Base-by-base conservation (phyloP, 1,140 invertebrate genomes). In the Solenopsis fugax region DNA sequence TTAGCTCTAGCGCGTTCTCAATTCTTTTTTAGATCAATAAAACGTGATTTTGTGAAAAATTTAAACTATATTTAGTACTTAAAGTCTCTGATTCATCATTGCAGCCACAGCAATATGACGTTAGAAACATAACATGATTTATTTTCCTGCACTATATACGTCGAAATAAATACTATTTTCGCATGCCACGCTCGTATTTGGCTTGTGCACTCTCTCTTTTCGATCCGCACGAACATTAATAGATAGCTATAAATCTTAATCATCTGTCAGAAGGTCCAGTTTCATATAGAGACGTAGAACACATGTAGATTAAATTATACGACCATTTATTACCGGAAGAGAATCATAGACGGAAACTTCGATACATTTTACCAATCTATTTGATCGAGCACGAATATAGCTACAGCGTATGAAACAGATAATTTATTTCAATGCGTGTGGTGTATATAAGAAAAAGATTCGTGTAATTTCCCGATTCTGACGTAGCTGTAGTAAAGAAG, bases 161-260 rank as follows among this genome's bases (percentile, higher is more conserved):
- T 77, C 58, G 41, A 77, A 48, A 77, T 77, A 77, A 77, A 77
- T 77, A 64, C 62, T 37, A 34, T 77, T 64, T 62, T 45, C 9
- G 24, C 56, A n/a, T 18, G 24, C 24, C n/a, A 12, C 24, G 41
- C 37, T 77, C 54, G 21, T 45, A 45, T 34, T 34, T 5, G 41
- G 21, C 37, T 16, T 58, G n/a, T 62, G 9, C 56, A n/a, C 75
- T 48, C 7, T 12, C 41, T 62, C 34, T 45, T 77, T 62, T 64
- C 58, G 10, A 18, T 77, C 16, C 75, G 12, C 34, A 16, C 29
- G 65, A 50, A 69, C 21, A 77, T 77, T 77, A 75, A 75, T 58
- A 77, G 75, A 29, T 64, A 77, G 75, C 56, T 29, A 77, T 77
- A 77, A 77, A 77, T 77, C 75, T 77, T 77, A 77, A 77, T 77